Evolutionary conservation across 1,140 invertebrate genomes (phyloP).

Genomic region (Aphelinus atriplicis): DNA sequence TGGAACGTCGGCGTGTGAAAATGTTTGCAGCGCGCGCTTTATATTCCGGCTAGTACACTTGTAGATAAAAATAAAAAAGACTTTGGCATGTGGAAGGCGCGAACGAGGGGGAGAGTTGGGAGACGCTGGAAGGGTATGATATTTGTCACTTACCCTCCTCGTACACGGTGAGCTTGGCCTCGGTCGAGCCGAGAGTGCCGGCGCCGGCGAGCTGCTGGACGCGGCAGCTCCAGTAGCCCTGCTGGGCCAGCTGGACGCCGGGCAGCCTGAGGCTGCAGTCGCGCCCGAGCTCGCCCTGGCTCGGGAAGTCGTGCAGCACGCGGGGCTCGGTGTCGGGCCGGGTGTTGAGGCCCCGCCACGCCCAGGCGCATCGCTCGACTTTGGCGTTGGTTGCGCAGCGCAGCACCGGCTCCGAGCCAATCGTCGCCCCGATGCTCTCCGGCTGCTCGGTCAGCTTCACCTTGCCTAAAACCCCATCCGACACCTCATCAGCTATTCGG

Average conservation of each 20-base stretch:
- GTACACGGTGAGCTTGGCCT: conserved; percentile 55
- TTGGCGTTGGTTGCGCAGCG: conserved; percentile 58
- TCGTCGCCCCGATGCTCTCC: conserved; percentile 52
- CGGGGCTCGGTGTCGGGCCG: conserved; percentile 44
- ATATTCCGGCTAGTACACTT: too few relatives aligned
- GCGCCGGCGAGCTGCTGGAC: conserved; percentile 53
- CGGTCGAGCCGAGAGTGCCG: conserved; percentile 49
- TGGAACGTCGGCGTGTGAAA: too few relatives aligned
- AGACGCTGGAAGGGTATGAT: not conserved
- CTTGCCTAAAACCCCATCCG: conserved; percentile 47
- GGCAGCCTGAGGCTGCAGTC: conserved; percentile 59
- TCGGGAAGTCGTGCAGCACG: conserved; percentile 56
- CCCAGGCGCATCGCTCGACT: conserved; percentile 62
- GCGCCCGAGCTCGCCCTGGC: conserved; percentile 56
- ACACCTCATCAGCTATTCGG: too few relatives aligned
- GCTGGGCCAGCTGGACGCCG: conserved; percentile 52
- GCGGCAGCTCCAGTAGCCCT: conserved; percentile 62
- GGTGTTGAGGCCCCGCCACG: conserved; percentile 47
- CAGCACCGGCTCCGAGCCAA: conserved; percentile 52
- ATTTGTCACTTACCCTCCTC: conserved; percentile 53
- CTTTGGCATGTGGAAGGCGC: too few relatives aligned
- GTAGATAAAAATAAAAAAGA: too few relatives aligned
- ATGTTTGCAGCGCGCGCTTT: too few relatives aligned
- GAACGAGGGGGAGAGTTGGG: not conserved
- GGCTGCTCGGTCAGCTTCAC: conserved; percentile 58